Evolutionary conservation across 2,797 vertebrate genomes (phyloP).

Genomic region (Margarornis squamiger): DNA sequence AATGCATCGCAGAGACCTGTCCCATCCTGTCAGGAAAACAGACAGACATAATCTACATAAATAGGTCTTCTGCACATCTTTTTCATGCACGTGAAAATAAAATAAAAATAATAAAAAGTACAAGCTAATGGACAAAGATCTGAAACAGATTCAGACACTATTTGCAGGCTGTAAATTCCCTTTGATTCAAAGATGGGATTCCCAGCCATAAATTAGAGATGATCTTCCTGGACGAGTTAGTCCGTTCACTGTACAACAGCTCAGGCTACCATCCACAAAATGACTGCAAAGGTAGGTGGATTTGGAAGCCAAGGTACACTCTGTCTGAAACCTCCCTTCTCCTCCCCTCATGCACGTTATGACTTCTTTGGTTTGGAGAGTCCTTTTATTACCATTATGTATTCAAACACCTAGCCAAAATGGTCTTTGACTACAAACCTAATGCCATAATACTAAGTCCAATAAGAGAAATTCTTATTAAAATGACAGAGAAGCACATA

Average conservation of each 20-base stretch:
- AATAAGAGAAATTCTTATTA: neutral
- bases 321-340: neutral
- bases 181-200: neutral
- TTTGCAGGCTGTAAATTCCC: neutral
- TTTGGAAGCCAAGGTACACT: neutral
- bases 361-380: neutral
- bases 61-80: neutral
- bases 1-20: neutral
- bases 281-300: neutral
- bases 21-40: neutral
- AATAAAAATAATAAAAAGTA: neutral
- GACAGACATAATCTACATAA: neutral
- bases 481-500: neutral
- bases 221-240: neutral
- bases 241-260: neutral
- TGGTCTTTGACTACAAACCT: neutral
- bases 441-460: neutral
- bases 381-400: neutral
- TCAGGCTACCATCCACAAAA: neutral
- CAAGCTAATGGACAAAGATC: neutral
- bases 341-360: fast-evolving
- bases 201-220: neutral
- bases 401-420: neutral
- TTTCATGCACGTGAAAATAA: neutral
- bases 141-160: neutral